Percentiles rank a stretch among this genome's conserved stretches.
These are phyloP conservation scores for Ondatra zibethicus DNA, from an alignment of 2,113 vertebrate species.

Conservation along the genomic window DNA sequence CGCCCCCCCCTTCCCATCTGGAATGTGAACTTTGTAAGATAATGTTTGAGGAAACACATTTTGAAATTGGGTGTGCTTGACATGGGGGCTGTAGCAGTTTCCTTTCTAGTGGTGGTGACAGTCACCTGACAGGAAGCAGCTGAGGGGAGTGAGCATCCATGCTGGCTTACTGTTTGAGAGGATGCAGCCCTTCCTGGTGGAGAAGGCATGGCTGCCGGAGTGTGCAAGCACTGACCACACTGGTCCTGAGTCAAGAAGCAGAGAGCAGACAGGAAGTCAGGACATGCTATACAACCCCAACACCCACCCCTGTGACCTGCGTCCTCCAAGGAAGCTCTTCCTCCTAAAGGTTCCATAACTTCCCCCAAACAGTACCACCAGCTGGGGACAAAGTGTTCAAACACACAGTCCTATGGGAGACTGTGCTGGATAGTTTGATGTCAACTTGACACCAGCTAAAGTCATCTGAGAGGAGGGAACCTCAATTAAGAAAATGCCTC, in stretches of 20 bases:
- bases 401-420: too few relatives aligned
- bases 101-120: too few relatives aligned
- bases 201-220: background rate
- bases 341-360: background rate
- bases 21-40: background rate
- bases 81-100: too few relatives aligned
- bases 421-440: background rate
- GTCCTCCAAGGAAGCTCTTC: background rate
- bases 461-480: background rate
- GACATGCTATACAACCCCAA: accelerated
- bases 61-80: background rate
- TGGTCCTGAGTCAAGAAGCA: background rate
- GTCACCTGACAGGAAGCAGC: background rate
- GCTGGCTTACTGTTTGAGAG: too few relatives aligned
- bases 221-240: background rate
- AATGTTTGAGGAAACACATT: background rate
- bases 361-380: background rate
- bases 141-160: background rate
- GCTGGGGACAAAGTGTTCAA: background rate
- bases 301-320: background rate
- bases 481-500: background rate
- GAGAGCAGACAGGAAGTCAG: background rate
- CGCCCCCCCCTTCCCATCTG: background rate
- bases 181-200: background rate
- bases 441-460: background rate